Percentiles rank a stretch among this genome's conserved stretches.
These are phyloP conservation scores for Lepidurus couesii DNA, from an alignment of 1,140 invertebrate species.

Conservation along the genomic window DNA sequence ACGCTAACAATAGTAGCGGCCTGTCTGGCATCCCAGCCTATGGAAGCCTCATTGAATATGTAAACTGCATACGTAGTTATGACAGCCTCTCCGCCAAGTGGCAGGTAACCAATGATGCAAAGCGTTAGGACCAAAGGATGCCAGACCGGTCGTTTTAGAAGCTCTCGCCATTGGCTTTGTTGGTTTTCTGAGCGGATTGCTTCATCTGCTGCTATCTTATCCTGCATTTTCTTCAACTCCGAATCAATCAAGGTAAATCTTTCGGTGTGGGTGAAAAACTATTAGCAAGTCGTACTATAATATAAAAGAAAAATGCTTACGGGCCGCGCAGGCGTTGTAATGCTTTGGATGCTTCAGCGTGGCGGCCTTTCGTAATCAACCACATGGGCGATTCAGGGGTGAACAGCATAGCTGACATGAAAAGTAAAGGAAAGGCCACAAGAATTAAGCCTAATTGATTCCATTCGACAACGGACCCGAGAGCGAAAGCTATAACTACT, in stretches of 20 bases:
- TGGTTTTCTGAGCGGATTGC: background rate
- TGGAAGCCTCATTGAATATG: background rate
- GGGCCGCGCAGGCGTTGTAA: background rate
- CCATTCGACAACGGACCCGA: background rate
- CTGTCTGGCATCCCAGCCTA: background rate
- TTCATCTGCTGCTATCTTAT: background rate
- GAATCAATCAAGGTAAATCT: background rate
- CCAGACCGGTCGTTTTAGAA: background rate
- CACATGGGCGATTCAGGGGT: conserved; percentile 22
- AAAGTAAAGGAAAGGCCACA: background rate
- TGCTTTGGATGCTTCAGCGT: background rate
- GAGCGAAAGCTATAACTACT: background rate
- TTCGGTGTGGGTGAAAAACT: background rate
- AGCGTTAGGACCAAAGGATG: background rate
- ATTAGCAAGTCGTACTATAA: background rate
- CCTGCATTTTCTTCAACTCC: background rate
- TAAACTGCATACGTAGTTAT: background rate
- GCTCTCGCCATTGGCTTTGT: background rate
- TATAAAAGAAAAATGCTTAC: background rate
- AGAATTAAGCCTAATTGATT: background rate
- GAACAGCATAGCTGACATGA: conserved; percentile 25
- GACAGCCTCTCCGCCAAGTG: background rate
- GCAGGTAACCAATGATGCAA: background rate
- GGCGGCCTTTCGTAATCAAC: background rate
- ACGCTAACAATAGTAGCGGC: background rate